These are phyloP conservation scores for Pterostichus niger DNA, from an alignment of 2,888 invertebrate genomes.

Conservation along the genomic window DNA sequence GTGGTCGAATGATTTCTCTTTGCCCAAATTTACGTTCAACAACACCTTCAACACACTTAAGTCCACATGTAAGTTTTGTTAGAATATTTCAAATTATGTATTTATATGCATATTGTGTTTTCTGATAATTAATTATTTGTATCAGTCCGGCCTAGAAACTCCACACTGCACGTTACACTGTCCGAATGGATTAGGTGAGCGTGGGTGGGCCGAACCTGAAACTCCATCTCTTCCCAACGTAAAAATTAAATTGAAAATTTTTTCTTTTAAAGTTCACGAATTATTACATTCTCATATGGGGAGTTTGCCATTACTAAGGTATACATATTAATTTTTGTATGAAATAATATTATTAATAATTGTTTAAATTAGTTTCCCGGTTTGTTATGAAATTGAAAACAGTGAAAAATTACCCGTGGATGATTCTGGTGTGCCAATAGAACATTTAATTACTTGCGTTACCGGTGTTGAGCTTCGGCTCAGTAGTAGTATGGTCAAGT, in stretches of 20 bases:
- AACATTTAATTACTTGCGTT: conserved; percentile 93
- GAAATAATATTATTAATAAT: neutral
- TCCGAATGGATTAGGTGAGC: conserved; percentile 79
- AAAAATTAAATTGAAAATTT: conserved; percentile 83
- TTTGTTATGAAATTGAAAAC: conserved; percentile 89
- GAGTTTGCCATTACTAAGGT: conserved; percentile 89
- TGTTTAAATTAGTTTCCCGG: conserved; percentile 82
- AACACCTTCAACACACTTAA: conserved; percentile 74
- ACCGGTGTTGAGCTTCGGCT: conserved; percentile 83
- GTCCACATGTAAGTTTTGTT: conserved; percentile 22
- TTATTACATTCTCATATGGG: conserved; percentile 88
- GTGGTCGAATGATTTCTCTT: conserved; percentile 85
- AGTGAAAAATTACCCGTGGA: conserved; percentile 81
- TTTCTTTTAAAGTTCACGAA: conserved; percentile 83
- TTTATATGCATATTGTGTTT: neutral
- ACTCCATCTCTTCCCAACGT: conserved; percentile 83
- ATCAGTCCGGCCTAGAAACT: conserved; percentile 70
- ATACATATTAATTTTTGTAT: conserved; percentile 66
- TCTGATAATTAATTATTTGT: neutral
- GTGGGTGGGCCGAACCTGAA: conserved; percentile 87
- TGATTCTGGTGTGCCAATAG: conserved; percentile 90
- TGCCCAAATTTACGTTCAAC: conserved; percentile 80
- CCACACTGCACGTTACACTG: conserved; percentile 85
- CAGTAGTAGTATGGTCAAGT: conserved; percentile 78
- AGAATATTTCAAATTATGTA: neutral